Base-by-base conservation (phyloP, 1,140 invertebrate species). In the Octopus sinensis region DNA sequence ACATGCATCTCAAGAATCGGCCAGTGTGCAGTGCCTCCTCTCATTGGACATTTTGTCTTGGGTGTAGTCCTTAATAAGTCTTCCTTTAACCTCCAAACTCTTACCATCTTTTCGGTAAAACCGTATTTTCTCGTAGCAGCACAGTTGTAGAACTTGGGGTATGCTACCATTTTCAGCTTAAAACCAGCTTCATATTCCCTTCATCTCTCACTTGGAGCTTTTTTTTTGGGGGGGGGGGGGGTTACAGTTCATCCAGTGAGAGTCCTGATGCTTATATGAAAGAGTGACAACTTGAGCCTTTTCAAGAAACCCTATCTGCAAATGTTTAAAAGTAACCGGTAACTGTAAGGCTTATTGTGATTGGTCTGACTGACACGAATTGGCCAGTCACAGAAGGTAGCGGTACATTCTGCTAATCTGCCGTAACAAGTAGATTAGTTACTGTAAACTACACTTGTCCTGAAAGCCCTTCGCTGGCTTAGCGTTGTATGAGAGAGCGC, bases 311-410 rank as follows among this genome's bases (percentile, higher is more conserved):
- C 30, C 30, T 43, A 2, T 43, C 30, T 43, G 10, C 3, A 68
- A 68, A 68, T 68, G n/a, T 13, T 68, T 68, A 68, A 68, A 68
- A 1, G 62, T 68, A 68, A 68, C 62, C n/a, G 62, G 62, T 68
- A 13, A n/a, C 62, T 68, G 62, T n/a, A 68, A 68, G 62, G 62
- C 62, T 68, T 68, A 68, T 68, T 68, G 62, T 68, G 62, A 68
- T 68, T 68, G 62, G 62, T n/a, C n/a, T 68, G 1, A n/a, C 62
- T 68, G 62, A 68, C 62, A n/a, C n/a, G 12, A 68, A 68, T 3
- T 68, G 62, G 62, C 62, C 62, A 68, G n/a, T 68, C n/a, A 68
- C 62, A 68, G 62, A 68, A n/a, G 62, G n/a, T 68, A 68, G n/a
- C 62, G 10, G 10, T 68, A 68, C 62, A 68, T 68, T 1, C 62